phyloP scores from a whole-genome alignment of 1,140 invertebrate species.

The Aporrectodea caliginosa region DNA sequence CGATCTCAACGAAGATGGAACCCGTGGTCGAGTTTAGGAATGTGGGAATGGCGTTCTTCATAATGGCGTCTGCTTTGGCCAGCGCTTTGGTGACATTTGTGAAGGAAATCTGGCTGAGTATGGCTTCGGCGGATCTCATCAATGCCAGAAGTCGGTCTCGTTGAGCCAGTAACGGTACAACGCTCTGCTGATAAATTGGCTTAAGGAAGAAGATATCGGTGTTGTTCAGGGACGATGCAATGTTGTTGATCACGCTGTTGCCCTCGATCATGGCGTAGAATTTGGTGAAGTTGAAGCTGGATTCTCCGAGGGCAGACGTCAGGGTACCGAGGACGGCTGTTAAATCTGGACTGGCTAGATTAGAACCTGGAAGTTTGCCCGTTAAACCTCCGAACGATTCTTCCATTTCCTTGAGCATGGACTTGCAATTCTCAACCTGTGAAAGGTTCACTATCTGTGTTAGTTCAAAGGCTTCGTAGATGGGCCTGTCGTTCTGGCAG shows the following conservation, averaged over 20 bases:
- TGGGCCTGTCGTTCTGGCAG: neutral
- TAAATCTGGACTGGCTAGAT: neutral
- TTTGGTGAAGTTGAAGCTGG: neutral
- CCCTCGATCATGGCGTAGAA: neutral
- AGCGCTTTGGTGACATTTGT: neutral
- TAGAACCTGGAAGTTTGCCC: neutral
- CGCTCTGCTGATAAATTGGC: no score
- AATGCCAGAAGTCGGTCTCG: neutral
- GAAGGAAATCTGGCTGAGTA: neutral
- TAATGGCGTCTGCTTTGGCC: neutral
- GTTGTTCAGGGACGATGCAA: neutral
- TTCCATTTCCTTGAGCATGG: neutral
- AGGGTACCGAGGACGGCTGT: neutral
- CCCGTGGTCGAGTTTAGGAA: conserved; percentile 9
- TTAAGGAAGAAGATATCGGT: no score
- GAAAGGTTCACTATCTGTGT: neutral
- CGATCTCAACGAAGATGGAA: neutral
- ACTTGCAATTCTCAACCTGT: neutral
- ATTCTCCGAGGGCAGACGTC: neutral
- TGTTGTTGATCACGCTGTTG: neutral
- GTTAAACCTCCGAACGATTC: neutral
- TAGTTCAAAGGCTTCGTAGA: conserved; percentile 3
- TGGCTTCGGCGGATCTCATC: neutral
- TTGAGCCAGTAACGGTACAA: no score
- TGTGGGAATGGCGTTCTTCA: neutral